phyloP scores from a whole-genome alignment of 2,797 vertebrate species.

The Darevskia mixta region DNA sequence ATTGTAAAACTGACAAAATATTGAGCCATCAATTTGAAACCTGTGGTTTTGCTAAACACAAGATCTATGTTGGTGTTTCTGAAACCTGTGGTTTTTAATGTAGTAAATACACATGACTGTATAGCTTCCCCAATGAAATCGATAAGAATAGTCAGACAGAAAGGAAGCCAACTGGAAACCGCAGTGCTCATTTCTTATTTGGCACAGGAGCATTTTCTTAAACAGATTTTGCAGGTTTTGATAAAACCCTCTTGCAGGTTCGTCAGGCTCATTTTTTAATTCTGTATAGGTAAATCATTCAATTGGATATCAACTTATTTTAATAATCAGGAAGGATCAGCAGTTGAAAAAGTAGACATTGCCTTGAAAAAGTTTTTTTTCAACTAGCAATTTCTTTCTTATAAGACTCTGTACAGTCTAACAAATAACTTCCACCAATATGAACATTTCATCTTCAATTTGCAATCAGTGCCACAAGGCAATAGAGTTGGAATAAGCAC shows the following conservation, averaged over 20 bases:
- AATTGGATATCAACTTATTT: not conserved
- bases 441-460: constrained; percentile 6
- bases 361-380: not conserved
- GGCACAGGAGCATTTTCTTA: not conserved
- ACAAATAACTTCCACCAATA: not conserved
- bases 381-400: not conserved
- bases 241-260: not conserved
- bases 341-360: constrained; percentile 10
- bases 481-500: not conserved
- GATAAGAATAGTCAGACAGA: not conserved
- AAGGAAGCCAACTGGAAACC: constrained; percentile 1
- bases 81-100: not conserved
- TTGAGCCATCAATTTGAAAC: not conserved
- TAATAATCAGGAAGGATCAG: constrained; percentile 14
- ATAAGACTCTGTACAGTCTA: not conserved
- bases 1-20: not conserved
- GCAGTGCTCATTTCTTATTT: not conserved
- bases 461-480: not conserved
- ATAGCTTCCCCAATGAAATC: not conserved
- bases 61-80: not conserved
- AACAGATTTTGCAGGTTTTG: not conserved
- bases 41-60: not conserved
- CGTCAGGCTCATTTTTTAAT: not conserved
- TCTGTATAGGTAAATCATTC: not conserved
- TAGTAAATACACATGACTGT: not conserved